Evolutionary conservation across 2,797 vertebrate species (phyloP).

Genomic region (Tenualosa thibaudeaui): DNA sequence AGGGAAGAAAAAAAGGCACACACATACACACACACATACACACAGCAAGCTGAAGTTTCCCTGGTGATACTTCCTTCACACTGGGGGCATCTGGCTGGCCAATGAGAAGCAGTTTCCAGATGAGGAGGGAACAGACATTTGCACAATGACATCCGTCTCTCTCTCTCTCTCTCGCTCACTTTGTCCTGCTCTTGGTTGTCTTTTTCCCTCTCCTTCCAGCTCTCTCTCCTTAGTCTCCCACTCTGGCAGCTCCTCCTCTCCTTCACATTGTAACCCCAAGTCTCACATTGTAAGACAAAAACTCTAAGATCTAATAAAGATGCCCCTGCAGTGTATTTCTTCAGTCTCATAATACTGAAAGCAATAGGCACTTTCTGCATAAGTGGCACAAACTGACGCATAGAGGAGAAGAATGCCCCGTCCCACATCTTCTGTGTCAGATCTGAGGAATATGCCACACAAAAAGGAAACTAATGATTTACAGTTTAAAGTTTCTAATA

Average conservation of each 20-base stretch:
- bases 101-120: constrained; percentile 65
- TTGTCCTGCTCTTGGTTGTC: neutral
- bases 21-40: constrained; percentile 34
- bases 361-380: neutral
- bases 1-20: constrained; percentile 68
- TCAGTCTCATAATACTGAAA: neutral
- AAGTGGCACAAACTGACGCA: neutral
- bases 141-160: constrained; percentile 66
- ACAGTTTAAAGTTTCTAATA: neutral
- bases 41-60: constrained; percentile 75
- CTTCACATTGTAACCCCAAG: neutral
- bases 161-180: constrained; percentile 30
- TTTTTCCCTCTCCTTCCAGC: constrained; percentile 35
- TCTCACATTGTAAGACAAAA: too few relatives aligned
- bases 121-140: constrained; percentile 57
- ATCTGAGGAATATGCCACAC: neutral
- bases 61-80: constrained; percentile 79
- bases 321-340: neutral
- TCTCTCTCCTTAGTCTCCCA: neutral
- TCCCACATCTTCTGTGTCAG: neutral
- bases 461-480: neutral
- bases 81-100: constrained; percentile 67
- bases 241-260: constrained; percentile 13
- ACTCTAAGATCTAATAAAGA: neutral
- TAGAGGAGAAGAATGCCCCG: neutral